These are phyloP conservation scores for Morpho achilles DNA, from an alignment of 2,888 invertebrate species.

Conservation along the genomic window DNA sequence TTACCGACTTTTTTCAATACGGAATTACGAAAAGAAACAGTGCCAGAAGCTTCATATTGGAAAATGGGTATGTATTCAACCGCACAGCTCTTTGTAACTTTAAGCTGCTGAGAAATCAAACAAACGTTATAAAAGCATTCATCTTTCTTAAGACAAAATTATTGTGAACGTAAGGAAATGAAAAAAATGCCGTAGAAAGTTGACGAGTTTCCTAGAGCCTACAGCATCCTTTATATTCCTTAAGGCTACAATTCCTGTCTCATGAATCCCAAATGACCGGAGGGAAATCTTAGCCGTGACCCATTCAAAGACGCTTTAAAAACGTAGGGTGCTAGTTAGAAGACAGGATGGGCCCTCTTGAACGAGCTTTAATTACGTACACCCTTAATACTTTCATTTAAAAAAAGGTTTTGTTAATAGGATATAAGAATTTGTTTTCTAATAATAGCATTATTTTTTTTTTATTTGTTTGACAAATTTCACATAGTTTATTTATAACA, in stretches of 20 bases:
- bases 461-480: too few relatives aligned
- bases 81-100: slow-evolving; percentile 7
- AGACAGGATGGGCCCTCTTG: slow-evolving; percentile 33
- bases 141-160: slow-evolving; percentile 47
- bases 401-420: too few relatives aligned
- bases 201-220: slow-evolving; percentile 68
- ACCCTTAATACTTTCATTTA: slow-evolving; percentile 9
- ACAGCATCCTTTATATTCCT: slow-evolving; percentile 74
- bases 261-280: slow-evolving; percentile 79
- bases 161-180: slow-evolving; percentile 54
- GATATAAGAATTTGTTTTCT: too few relatives aligned
- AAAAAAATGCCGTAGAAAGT: slow-evolving; percentile 48
- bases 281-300: slow-evolving; percentile 79
- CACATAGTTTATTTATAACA: too few relatives aligned
- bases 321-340: slow-evolving; percentile 39
- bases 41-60: slow-evolving; percentile 1
- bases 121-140: slow-evolving; percentile 42
- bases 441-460: too few relatives aligned
- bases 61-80: slow-evolving; percentile 9
- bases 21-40: not conserved
- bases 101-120: slow-evolving; percentile 21
- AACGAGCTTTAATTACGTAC: slow-evolving; percentile 22
- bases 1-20: too few relatives aligned
- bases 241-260: slow-evolving; percentile 74
- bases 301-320: slow-evolving; percentile 65